Evolutionary conservation across 2,888 invertebrate genomes (phyloP), one percentile per base, ranked within the genome.

Genomic region (Spisula solida): DNA sequence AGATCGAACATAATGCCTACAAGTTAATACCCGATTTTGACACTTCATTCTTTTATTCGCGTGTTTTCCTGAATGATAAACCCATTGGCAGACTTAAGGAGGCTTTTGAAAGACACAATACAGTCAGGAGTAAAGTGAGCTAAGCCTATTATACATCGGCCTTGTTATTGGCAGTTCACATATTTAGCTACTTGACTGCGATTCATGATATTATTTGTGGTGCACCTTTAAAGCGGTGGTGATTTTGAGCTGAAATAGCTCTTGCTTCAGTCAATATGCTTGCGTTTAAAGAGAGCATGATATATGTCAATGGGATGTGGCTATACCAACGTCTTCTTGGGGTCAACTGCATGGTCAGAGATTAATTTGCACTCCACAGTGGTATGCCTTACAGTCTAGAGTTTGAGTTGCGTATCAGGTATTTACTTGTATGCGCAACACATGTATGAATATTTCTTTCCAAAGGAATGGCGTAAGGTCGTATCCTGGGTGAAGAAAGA

Each of bases 61-160:
- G 25, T 81, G 41, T 48, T 47, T 86, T 81, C 56, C 66, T 81
- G 75, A 86, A 81, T 82, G 82, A 75, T 18, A 25, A 29, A 47
- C 12, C 48, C 70, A 70, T 48, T 8, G 20, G 29, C 10, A 86
- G 41, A 70, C 18, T 81, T 70, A 81, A 86, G 75, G 51, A 34
- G 25, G 81, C 48, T 86, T 86, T 85, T 51, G n/a, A 70, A 70
- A 51, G 75, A 66, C 48, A 47, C 82, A 83, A 87, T 78, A 29
- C 87, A 48, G 79, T 79, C 79, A 87, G 78, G 83, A 79, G 48
- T 79, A 79, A 82, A 87, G 60, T 83, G 80, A 60, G 55, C 41
- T 87, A 87, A 87, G 87, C 87, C 82, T 79, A 87, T 83, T 87
- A 87, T 48, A 83, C 83, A 79, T 6, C 31, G 87, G 87, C 66